These are phyloP conservation scores for Dicaeum eximium DNA, from an alignment of 2,113 vertebrate genomes.

Conservation along the genomic window DNA sequence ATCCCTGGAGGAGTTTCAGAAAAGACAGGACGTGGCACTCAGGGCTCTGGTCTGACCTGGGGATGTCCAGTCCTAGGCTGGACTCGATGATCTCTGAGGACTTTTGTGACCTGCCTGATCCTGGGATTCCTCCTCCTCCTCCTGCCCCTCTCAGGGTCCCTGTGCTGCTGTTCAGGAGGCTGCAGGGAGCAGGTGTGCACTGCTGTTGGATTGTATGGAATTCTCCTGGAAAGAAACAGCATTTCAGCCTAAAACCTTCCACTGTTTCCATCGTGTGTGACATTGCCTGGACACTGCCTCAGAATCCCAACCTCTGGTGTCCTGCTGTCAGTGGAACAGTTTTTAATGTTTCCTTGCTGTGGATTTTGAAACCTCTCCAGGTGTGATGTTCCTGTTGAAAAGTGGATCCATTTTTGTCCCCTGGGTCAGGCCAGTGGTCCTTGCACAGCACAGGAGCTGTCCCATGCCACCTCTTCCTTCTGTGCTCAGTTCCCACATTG, in stretches of 20 bases:
- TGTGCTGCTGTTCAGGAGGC: not conserved
- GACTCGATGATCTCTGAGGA: fast-evolving
- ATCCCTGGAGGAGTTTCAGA: not conserved
- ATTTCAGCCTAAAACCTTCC: not conserved
- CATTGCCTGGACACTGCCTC: not conserved
- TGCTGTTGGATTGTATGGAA: not conserved
- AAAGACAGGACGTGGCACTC: not conserved
- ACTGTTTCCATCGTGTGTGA: not conserved
- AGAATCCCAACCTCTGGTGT: not conserved
- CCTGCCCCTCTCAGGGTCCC: not conserved
- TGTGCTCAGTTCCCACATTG: fast-evolving
- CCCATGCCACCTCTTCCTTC: not conserved
- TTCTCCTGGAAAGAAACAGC: not conserved
- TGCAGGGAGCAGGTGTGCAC: not conserved
- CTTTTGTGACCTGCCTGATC: not conserved
- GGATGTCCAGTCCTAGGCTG: fast-evolving
- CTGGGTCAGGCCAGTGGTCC: not conserved
- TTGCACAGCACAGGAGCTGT: not conserved
- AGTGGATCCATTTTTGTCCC: not conserved
- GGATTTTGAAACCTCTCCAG: fast-evolving
- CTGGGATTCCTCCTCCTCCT: not conserved
- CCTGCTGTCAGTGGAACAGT: not conserved
- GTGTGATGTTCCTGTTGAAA: not conserved
- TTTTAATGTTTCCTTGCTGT: not conserved
- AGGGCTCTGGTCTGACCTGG: fast-evolving